phyloP scores from a whole-genome alignment of 2,888 invertebrate genomes.

The Hipparchia sbordonii region DNA sequence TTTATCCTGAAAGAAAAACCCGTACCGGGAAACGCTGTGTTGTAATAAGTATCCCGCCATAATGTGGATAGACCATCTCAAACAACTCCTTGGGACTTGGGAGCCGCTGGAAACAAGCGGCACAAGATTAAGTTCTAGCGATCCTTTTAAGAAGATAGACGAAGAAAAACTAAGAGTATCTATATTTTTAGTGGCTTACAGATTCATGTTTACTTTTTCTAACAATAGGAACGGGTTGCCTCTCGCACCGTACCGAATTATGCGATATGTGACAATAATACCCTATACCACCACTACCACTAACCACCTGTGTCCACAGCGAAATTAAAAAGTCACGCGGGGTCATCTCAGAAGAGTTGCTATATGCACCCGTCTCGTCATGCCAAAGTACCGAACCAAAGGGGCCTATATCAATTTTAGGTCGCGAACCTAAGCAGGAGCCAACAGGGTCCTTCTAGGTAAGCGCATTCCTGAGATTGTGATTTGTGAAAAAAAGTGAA shows the following conservation, averaged over 20 bases:
- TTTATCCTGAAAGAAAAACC: no score
- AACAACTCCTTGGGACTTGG: no score
- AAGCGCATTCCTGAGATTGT: neutral
- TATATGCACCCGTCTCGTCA: neutral
- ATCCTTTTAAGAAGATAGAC: no score
- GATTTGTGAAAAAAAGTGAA: no score
- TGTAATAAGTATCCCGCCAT: no score
- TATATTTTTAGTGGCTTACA: neutral
- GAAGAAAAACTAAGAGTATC: neutral
- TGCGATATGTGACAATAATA: constrained; percentile 56
- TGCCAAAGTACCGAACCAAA: neutral
- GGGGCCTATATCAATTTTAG: neutral
- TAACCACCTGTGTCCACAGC: constrained; percentile 70
- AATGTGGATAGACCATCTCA: no score
- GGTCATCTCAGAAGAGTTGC: neutral
- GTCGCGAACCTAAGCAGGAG: neutral
- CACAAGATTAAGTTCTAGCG: no score
- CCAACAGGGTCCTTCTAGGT: neutral
- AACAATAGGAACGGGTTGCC: constrained; percentile 47
- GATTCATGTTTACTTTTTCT: constrained; percentile 22
- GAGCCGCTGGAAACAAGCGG: no score
- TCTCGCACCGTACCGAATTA: constrained; percentile 56
- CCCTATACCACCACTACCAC: constrained; percentile 46
- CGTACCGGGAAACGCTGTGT: no score
- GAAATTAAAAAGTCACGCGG: constrained; percentile 39